A percentile compares a stretch with the other conserved stretches of the same genome.
Conservation (phyloP, 2,113 vertebrate species). For the human (Homo sapiens) region DNA sequence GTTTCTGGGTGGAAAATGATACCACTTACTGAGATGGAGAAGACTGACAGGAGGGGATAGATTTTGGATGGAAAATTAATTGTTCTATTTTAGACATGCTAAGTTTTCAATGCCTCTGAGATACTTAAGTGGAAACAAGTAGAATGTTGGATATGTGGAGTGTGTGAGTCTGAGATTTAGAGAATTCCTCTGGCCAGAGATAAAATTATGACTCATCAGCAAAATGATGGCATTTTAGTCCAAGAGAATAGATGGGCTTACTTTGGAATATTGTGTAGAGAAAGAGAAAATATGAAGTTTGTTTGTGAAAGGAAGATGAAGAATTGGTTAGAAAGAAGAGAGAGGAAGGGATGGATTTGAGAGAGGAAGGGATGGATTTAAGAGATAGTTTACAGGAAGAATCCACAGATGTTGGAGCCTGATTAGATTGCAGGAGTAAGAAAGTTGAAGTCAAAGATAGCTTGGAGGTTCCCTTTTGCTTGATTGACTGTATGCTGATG, state of each 20-base stretch:
- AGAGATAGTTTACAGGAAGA: neutral
- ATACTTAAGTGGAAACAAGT: conserved; percentile 19
- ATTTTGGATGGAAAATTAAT: neutral
- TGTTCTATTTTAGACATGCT: conserved; percentile 32
- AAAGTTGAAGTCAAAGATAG: conserved; percentile 22
- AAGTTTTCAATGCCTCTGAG: conserved; percentile 3
- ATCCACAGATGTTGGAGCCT: neutral
- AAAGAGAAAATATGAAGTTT: neutral
- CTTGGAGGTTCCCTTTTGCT: neutral
- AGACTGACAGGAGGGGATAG: neutral
- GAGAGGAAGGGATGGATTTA: neutral
- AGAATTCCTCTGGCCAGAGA: conserved; percentile 15
- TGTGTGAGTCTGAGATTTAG: conserved; percentile 27
- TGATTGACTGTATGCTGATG: neutral
- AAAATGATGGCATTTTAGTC: conserved; percentile 47
- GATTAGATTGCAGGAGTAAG: neutral
- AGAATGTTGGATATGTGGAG: neutral
- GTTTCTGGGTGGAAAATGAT: neutral
- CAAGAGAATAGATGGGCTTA: neutral
- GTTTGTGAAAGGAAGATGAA: neutral
- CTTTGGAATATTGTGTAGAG: neutral
- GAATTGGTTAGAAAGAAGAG: neutral
- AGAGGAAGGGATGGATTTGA: neutral
- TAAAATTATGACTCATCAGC: conserved; percentile 42
- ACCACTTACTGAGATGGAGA: neutral